Evolutionary conservation across 2,113 vertebrate genomes (phyloP).

Genomic region (Mellivora capensis): DNA sequence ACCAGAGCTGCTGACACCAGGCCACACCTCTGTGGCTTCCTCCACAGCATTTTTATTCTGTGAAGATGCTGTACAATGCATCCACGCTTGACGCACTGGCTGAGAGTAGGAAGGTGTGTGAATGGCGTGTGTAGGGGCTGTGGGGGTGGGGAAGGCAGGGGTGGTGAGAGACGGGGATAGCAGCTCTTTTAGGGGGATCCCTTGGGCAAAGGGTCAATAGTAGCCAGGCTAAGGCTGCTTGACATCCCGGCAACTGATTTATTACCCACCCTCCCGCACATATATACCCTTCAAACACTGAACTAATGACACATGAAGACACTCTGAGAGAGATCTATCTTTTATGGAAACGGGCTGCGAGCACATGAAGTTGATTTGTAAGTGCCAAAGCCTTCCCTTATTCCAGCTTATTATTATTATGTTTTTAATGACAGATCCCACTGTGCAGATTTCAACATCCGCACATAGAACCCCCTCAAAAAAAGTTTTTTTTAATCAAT

Average conservation of each 20-base stretch:
- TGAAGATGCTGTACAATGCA: not conserved
- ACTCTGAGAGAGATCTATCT: slow-evolving; percentile 1
- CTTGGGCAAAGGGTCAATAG: not conserved
- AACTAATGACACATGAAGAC: not conserved
- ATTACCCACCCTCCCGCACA: not conserved
- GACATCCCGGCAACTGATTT: not conserved
- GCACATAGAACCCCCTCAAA: slow-evolving; percentile 55
- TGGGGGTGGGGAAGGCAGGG: not conserved
- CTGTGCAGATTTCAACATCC: slow-evolving; percentile 61
- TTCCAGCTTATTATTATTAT: slow-evolving; percentile 42
- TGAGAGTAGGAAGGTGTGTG: not conserved
- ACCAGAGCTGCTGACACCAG: not conserved
- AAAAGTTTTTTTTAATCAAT: slow-evolving; percentile 62
- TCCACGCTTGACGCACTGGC: not conserved
- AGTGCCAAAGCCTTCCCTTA: slow-evolving; percentile 37
- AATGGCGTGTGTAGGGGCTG: too few species aligned
- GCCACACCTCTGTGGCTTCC: not conserved
- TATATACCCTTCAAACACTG: not conserved
- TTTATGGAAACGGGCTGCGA: slow-evolving; percentile 57
- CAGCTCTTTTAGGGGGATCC: too few species aligned
- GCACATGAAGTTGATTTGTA: slow-evolving; percentile 33
- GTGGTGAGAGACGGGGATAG: not conserved
- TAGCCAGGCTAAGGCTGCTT: not conserved
- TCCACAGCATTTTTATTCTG: not conserved
- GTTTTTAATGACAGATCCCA: slow-evolving; percentile 45